Base-by-base conservation (phyloP, 2,113 vertebrate genomes). In the Heptranchias perlo region DNA sequence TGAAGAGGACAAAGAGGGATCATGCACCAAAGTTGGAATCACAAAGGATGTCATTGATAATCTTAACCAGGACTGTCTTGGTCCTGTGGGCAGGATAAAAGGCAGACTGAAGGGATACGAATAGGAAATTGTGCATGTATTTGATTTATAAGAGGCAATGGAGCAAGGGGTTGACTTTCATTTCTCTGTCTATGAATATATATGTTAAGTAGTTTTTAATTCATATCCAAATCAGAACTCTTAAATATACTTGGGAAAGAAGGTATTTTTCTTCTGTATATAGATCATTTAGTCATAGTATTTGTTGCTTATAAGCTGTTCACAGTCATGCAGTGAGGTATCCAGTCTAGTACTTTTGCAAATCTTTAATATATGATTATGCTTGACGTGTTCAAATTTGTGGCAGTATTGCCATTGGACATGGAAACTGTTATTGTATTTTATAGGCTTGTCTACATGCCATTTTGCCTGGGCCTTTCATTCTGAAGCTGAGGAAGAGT, bases 381-480 rank as follows among this genome's bases (percentile, higher is more conserved):
- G 86, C 49, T 89, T 58, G 31, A 89, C 4, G 4, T 89, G 52
- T 58, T 91, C 52, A 91, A 58, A 61, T 91, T 52, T 91, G 1
- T 69, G 35, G 0, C n/a, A 62, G 5, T 82, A 21, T 58, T 52
- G 49, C 39, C 23, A 23, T 94, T 96, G 94, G 62, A 6, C 91
- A 13, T n/a, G 54, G 10, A 54, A 39, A 65, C 0, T 61, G 49
- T 96, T 39, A 58, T 21, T 96, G 49, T 58, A 49, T 62, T 14
- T 97, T 95, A 4, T 96, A 99, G 99, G 99, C 69, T 97, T 99
- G 16, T 99, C 99, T 39, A 99, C 99, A 0, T 99, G 99, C 97
- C 99, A 99, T 97, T 99, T 99, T 97, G 99, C 99, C 2, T 99
- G 99, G 99, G 99, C 99, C 94, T 99, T 99, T 97, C 99, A 99